Evolutionary conservation across 2,113 vertebrate genomes (phyloP).

Genomic region (Hippopotamus amphibius): DNA sequence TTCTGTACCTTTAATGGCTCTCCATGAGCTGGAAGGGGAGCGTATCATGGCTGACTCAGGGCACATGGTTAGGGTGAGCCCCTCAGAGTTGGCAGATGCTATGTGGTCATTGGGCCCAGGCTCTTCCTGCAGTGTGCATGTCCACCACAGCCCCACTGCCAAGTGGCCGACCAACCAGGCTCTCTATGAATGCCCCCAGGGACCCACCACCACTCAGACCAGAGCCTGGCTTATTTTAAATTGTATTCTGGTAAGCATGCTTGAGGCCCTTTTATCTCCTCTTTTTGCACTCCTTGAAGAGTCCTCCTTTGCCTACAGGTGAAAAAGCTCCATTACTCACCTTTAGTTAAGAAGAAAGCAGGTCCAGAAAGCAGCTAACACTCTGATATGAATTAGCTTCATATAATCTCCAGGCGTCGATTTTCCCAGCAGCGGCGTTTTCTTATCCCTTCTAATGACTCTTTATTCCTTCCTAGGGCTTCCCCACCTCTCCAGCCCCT

Average conservation of each 20-base stretch:
- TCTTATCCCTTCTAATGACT: background rate
- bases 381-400: background rate
- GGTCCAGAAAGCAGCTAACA: background rate
- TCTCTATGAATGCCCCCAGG: background rate
- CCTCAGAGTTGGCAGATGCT: background rate
- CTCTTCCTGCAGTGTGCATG: rapidly evolving
- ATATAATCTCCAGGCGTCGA: background rate
- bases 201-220: background rate
- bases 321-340: background rate
- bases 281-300: background rate
- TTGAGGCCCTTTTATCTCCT: background rate
- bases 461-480: background rate
- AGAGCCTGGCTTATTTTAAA: background rate
- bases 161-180: too few species aligned
- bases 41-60: background rate
- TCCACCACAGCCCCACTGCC: background rate
- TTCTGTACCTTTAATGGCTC: background rate
- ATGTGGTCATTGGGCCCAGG: background rate
- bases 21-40: background rate
- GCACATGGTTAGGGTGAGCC: background rate
- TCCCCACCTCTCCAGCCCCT: background rate
- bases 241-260: background rate
- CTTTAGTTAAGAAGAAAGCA: background rate
- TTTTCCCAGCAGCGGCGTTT: background rate
- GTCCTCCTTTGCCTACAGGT: background rate